Base-by-base conservation (phyloP, 2,113 vertebrate species). In the Rhinolophus ferrumequinum region DNA sequence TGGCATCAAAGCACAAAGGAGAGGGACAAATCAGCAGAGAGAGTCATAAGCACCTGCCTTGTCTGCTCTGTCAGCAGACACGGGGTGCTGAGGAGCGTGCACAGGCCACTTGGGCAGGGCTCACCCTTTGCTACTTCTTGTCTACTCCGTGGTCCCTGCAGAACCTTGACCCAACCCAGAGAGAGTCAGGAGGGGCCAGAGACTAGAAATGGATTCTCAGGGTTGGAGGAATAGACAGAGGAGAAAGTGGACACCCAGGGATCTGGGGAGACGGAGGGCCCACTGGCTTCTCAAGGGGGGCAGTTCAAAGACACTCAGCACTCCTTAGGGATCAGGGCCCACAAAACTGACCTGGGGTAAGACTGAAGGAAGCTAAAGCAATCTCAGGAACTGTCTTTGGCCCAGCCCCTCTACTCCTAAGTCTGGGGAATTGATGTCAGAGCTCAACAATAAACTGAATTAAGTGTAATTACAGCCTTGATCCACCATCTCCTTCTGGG, bases 391-490 rank as follows among this genome's bases (percentile, higher is more conserved):
- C 50, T 85, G 35, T 38, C 64, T 93, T 28, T n/a, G 60, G 26
- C 19, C 66, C 11, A 1, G 1, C 6, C 50, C 24, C 38, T 50
- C 54, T 24, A 33, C 75, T 52, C 12, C 70, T 44, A 70, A 79
- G 38, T 60, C 80, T 90, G 70, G 16, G 28, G 77, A 77, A 72
- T 70, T 52, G 88, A 81, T 85, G 85, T 94, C 91, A 76, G 91
- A 95, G 80, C 75, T 67, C 19, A 70, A 70, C 44, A 72, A 70
- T 93, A 96, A 95, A 95, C 18, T 66, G 38, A 94, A 93, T 93
- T 92, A 95, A 96, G 80, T 4, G 44, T 94, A 90, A 96, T 95
- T 89, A 94, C 75, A 97, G 89, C 38, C 67, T 75, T 15, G 33
- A 81, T 52, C 62, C 54, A 81, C 83, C 64, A 41, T 50, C 58